Base-by-base conservation (phyloP, 2,888 invertebrate genomes). In the Eubasilissa splendida region DNA sequence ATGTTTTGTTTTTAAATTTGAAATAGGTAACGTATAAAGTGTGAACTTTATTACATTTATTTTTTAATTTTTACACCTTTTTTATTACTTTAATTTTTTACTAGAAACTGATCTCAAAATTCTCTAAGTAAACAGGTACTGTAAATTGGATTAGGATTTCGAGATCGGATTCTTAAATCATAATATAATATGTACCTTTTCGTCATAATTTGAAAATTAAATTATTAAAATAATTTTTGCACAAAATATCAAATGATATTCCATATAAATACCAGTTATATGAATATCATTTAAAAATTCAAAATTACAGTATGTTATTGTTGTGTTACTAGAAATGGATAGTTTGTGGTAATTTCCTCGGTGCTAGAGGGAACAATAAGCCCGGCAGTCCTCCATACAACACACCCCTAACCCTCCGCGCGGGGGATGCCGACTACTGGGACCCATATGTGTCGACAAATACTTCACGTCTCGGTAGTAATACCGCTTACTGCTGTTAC, bases 341-440 rank as follows among this genome's bases (percentile, higher is more conserved):
- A 14, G 77, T 70, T 71, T 59, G 77, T 53, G 77, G 77, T 77
- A 77, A 77, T 77, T 73, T 73, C 70, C 77, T 77, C 70, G 22
- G 77, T 50, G 70, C 77, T 63, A 70, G 31, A 59, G 77, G 77
- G 77, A 77, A 59, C 77, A 59, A 71, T 77, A 71, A 77, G 56
- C 70, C 60, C 68, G 59, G 59, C 77, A 70, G 71, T 70, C 70
- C 22, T 50, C 77, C 58, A 22, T 22, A 22, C 22, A 50, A 42
- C 54, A 22, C 76, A 52, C 66, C 4, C 2, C 52, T 54, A 14
- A 60, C 14, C 71, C 63, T 54, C 54, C 33, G 68, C 53, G n/a
- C 70, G 60, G n/a, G 12, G 53, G 53, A 52, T 54, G 71, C 78
- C 53, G 53, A n/a, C 58, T 22, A 60, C 59, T 52, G 70, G 70